Base-by-base conservation (phyloP, 2,797 vertebrate genomes). In the Acestrorhynchus altus region DNA sequence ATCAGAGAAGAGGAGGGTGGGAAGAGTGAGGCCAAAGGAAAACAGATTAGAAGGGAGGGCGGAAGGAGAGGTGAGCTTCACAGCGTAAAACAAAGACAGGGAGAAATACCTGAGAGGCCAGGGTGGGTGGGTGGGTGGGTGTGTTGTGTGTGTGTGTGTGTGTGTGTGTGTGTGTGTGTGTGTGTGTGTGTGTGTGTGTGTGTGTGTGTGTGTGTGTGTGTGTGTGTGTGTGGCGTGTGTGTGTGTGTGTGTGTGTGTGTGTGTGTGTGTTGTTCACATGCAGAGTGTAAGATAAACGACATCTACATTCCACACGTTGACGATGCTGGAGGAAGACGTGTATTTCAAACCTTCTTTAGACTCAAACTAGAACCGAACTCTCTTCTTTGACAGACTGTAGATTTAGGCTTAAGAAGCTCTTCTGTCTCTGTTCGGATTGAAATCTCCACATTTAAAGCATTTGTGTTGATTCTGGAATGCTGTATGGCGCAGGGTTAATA, bases 281-380 rank as follows among this genome's bases (percentile, higher is more conserved):
- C 15, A n/a, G 68, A 39, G 26, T 40, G 15, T 64, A 24, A 47
- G 64, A 2, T 11, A 60, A 22, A n/a, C 13, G 4, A 24, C 56
- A 11, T n/a, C 52, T 47, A 26, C 75, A 70, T 77, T 77, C 75
- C 75, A 52, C 2, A 16, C 56, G 74, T 59, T 35, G 59, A 52
- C 22, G 4, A 47, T 70, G 1, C 54, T 7, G 1, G 31, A 26
- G 22, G 22, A 8, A n/a, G 18, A n/a, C 31, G 18, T 22, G 40
- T 42, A 3, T n/a, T 15, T 7, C 22, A 12, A 9, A 20, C 22
- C n/a, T 15, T 35, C 49, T 74, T 66, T 4, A 20, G 16, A 31
- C 24, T 11, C 8, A 22, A 65, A n/a, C 5, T 11, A 11, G n/a
- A 20, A 7, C 40, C 0, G 0, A 65, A 22, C n/a, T 24, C 18